Percentiles rank a stretch among this genome's conserved stretches.
phyloP scores from a whole-genome alignment of 1,140 invertebrate genomes.

The Amyelois transitella region DNA sequence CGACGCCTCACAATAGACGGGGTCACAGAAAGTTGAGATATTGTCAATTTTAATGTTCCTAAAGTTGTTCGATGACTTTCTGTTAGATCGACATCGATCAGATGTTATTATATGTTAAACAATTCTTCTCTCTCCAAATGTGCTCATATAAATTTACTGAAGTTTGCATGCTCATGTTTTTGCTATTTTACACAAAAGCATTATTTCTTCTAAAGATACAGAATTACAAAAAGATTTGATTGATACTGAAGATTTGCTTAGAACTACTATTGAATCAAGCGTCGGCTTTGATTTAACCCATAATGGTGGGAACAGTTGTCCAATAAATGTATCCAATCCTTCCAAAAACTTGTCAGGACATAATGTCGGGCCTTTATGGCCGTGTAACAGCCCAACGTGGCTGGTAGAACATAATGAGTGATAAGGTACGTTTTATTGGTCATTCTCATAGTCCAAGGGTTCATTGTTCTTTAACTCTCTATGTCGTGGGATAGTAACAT shows the following conservation, averaged over 20 bases:
- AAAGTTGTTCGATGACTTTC: too few species aligned
- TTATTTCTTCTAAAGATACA: too few species aligned
- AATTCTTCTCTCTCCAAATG: too few species aligned
- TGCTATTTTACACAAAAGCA: too few species aligned
- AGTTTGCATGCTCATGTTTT: too few species aligned
- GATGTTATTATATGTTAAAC: too few species aligned
- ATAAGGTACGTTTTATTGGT: conserved; percentile 9
- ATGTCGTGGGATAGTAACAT: conserved; percentile 9
- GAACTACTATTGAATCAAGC: not conserved
- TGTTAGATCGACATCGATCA: too few species aligned
- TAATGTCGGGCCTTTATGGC: not conserved
- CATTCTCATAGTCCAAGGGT: conserved; percentile 8
- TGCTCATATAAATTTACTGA: too few species aligned
- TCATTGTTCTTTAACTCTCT: conserved; percentile 8
- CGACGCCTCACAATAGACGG: not conserved
- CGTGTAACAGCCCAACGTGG: not conserved
- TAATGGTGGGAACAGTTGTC: not conserved
- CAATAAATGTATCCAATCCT: not conserved
- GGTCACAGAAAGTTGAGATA: not conserved
- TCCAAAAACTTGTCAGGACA: not conserved
- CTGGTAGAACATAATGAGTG: conserved; percentile 1
- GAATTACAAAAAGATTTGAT: too few species aligned
- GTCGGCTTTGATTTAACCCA: not conserved
- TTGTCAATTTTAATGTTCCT: not conserved
- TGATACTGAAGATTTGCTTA: not conserved